Percentiles rank a stretch among this genome's conserved stretches.
Evolutionary conservation across 2,888 invertebrate species (phyloP).

Genomic region (Eristalinus sepulchralis): DNA sequence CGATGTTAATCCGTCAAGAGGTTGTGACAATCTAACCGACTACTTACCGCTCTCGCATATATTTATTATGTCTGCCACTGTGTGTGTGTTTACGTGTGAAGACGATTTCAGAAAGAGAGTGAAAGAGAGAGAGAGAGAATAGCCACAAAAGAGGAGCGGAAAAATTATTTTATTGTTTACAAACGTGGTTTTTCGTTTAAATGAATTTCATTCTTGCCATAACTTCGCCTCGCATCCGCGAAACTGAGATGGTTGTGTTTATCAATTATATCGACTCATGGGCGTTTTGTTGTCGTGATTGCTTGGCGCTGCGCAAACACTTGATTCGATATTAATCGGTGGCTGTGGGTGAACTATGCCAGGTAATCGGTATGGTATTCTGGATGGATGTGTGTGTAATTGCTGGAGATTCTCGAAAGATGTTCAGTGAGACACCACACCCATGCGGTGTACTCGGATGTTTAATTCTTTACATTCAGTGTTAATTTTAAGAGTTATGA

Average conservation of each 20-base stretch:
- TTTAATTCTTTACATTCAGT: background rate
- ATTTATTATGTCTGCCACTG: constrained; percentile 41
- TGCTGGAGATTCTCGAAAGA: background rate
- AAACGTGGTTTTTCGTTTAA: constrained; percentile 22
- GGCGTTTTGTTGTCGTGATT: background rate
- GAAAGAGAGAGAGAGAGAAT: background rate
- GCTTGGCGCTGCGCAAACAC: background rate
- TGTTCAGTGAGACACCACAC: background rate
- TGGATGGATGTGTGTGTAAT: background rate
- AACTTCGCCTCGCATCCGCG: background rate
- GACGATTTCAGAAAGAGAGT: background rate
- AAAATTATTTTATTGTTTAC: constrained; percentile 54
- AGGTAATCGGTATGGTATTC: background rate
- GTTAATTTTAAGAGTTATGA: no score
- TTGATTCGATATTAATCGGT: background rate
- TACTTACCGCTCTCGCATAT: constrained; percentile 33
- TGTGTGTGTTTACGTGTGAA: background rate
- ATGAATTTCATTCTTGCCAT: background rate
- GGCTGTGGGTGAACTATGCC: background rate
- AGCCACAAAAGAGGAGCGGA: background rate
- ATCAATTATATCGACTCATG: background rate
- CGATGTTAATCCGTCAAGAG: constrained; percentile 67
- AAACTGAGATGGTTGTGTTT: background rate
- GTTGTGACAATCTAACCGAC: constrained; percentile 61
- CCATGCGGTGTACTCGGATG: background rate